Percentiles rank a stretch among this genome's conserved stretches.
Conservation (phyloP, 1,140 invertebrate genomes). For the Drosophila subpulchrella region DNA sequence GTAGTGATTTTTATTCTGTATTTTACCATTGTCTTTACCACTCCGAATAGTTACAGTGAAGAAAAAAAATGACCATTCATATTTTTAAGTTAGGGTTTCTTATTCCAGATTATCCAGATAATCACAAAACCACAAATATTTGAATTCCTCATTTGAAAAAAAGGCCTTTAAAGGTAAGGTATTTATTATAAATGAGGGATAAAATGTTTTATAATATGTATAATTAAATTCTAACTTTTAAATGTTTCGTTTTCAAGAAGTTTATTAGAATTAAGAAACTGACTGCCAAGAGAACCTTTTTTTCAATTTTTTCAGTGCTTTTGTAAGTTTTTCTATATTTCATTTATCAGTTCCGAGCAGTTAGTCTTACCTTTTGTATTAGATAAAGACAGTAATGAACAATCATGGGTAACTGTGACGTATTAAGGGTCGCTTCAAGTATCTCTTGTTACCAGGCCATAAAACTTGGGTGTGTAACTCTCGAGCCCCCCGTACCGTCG, state of each 20-base stretch:
- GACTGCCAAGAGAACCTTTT: too few relatives aligned
- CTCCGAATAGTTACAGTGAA: conserved; percentile 9
- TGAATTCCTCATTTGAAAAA: neutral
- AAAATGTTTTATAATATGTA: neutral
- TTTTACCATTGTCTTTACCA: neutral
- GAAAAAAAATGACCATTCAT: neutral
- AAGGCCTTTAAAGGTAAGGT: neutral
- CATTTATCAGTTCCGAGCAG: conserved; percentile 15
- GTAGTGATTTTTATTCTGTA: conserved; percentile 13
- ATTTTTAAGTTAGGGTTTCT: conserved; percentile 9
- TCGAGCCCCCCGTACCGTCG: neutral
- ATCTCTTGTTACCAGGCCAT: conserved; percentile 32
- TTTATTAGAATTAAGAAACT: too few relatives aligned
- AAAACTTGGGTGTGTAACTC: conserved; percentile 8
- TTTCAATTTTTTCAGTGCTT: neutral
- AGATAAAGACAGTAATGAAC: conserved; percentile 24
- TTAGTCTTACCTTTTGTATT: conserved; percentile 14
- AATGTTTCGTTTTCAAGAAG: too few relatives aligned
- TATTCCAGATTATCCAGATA: conserved; percentile 15
- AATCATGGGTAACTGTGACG: conserved; percentile 25
- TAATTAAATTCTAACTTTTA: too few relatives aligned
- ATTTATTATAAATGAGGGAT: neutral
- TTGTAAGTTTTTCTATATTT: neutral
- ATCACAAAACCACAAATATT: neutral
- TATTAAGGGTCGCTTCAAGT: neutral